Base-by-base conservation (phyloP, 2,113 vertebrate genomes). In the Callionymus lyra region DNA sequence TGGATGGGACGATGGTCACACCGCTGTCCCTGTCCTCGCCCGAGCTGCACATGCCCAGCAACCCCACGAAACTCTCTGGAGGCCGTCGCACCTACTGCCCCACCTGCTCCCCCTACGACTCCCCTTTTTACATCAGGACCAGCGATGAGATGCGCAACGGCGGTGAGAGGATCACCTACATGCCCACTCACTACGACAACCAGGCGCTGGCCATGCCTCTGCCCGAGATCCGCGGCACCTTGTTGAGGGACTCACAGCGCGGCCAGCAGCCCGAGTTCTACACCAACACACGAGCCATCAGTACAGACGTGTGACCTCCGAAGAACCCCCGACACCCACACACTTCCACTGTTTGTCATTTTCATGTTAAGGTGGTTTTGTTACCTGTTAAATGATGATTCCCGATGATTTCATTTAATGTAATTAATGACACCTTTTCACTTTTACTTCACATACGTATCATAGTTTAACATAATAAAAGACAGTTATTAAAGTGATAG, bases 81-180 rank as follows among this genome's bases (percentile, higher is more conserved):
- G 68, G 84, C 69, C 75, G 31, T 5, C 82, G 69, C 15, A 67
- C 50, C 79, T 85, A 80, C 79, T 92, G 90, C 42, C 87, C 90
- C 14, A 82, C 82, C 63, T 98, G 94, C 77, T 91, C 92, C 0
- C 88, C 90, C 0, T 91, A 92, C 9, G 54, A 83, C 68, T 89
- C 91, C 5, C 89, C 91, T 4, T 95, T 94, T 54, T 94, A 94
- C 80, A 87, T 94, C 70, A 90, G 76, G 59, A 90, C 89, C 57
- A 72, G 81, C 1, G 89, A 92, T 58, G 88, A 89, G 84, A 87
- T 90, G 51, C 90, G 79, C 59, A 98, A 97, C 0, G 95, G 94
- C 1, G 88, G 92, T 0, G 90, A 94, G 63, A 85, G 91, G 56
- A 56, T 92, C 59, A 12, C 88, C 70, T 94, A 88, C 56, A 48